Percentiles rank a stretch among this genome's conserved stretches.
Conservation (phyloP, 2,888 invertebrate genomes). For the Drosophila cracens region DNA sequence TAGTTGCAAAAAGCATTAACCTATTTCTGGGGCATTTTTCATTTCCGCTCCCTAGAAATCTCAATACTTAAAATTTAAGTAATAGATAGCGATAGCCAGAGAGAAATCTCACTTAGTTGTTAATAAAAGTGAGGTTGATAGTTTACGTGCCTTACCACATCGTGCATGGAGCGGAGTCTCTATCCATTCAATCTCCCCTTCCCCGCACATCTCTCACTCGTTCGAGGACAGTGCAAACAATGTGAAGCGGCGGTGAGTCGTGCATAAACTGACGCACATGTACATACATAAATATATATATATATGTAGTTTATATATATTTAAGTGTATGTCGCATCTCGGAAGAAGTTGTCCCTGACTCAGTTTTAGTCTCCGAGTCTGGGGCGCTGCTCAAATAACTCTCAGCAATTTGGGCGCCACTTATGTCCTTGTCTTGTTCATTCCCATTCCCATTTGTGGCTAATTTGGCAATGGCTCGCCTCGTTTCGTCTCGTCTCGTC, state of each 20-base stretch:
- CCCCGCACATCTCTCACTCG: neutral
- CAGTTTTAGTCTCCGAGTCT: neutral
- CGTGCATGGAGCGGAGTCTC: slow-evolving; percentile 14
- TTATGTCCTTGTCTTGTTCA: slow-evolving; percentile 63
- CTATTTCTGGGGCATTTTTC: neutral
- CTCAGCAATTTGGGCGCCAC: slow-evolving; percentile 62
- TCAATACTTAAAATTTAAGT: neutral
- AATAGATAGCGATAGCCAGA: neutral
- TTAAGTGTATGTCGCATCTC: slow-evolving; percentile 6
- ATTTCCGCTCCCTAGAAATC: neutral
- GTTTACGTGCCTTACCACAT: slow-evolving; percentile 42
- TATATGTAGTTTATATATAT: neutral
- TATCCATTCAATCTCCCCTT: neutral
- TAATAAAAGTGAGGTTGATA: slow-evolving; percentile 37
- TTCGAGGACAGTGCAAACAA: slow-evolving; percentile 14
- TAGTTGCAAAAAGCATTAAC: neutral
- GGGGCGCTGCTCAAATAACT: slow-evolving; percentile 51
- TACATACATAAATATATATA: neutral
- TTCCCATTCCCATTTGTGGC: slow-evolving; percentile 10
- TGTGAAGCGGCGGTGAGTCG: slow-evolving; percentile 12
- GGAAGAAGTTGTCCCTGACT: neutral
- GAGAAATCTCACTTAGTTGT: slow-evolving; percentile 20
- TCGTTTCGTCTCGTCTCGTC: slow-evolving; percentile 3
- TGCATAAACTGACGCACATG: slow-evolving; percentile 12
- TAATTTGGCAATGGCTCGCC: neutral